Evolutionary conservation across 1,140 invertebrate genomes (phyloP), one percentile per base, ranked within the genome.

Genomic region (Philopotamus ludificatus): DNA sequence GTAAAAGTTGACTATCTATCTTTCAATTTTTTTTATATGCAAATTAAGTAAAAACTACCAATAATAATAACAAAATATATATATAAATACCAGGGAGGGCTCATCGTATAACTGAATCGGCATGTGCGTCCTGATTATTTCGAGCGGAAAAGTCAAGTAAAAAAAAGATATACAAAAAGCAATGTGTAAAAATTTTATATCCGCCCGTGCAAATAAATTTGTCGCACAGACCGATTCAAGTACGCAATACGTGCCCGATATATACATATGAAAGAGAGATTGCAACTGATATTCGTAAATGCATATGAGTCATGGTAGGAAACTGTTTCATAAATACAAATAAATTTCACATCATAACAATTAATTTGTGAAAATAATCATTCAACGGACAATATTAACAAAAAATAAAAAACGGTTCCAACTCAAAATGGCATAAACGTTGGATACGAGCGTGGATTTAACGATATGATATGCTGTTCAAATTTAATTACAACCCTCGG

Each of bases 1-100:
- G 50, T 64, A 64, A 42, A 54, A 60, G 63, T 63, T 61, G 67
- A 63, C 67, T 70, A 70, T 66, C 67, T 70, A 70, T 66, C 42
- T 34, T 60, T 44, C n/a, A n/a, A n/a, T 54, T 18, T 22, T 62
- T 62, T 55, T 3, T 57, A 28, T 63, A 45, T 42, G 44, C 59
- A 70, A 66, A 70, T 63, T 63, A 70, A 66, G 49, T 59, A 34
- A 39, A 55, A 54, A 58, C 21, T 15, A 34, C 10, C 10, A 26
- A 9, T 20, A 7, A 26, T 53, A 20, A 22, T 53, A 53, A 53
- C 23, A 22, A 53, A 12, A 53, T 53, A 9, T 21, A 12, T 20
- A 26, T 54, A 54, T 26, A 26, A 54, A 22, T 59, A 42, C 16
- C 26, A 3, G 53, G 42, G 20, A 58, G 20, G n/a, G n/a, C n/a